Base-by-base conservation (phyloP, 2,113 vertebrate genomes). In the Mus pahari region DNA sequence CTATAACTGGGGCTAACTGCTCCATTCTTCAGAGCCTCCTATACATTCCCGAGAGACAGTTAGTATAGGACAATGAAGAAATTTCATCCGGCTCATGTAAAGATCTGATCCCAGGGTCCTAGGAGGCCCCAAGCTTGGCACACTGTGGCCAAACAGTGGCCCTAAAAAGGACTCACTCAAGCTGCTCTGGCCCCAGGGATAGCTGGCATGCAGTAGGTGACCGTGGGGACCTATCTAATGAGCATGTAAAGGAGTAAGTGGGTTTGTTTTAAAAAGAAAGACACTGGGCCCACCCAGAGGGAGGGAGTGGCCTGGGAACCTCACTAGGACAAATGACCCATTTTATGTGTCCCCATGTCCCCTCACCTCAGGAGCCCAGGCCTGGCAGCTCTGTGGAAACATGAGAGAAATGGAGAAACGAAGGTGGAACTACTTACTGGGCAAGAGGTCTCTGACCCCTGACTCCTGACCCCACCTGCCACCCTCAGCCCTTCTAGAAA, bases 381-480 rank as follows among this genome's bases (percentile, higher is more conserved):
- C 81, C 75, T 42, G 0, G 58, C 22, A 24, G 66, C 13, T 10
- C 17, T 48, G 60, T 68, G 12, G 68, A 96, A 94, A 77, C 4
- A 42, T 5, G 55, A 58, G 31, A 55, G 36, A 1, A 60, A 86
- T 19, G 84, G 50, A 97, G 92, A 97, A 97, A 89, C 24, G 92
- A 97, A 97, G 97, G 93, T 2, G 33, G 91, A 97, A 95, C 83
- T 75, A 70, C 39, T 64, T 75, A 70, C 39, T 64, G 14, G 22
- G 14, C 7, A 22, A 22, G n/a, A 1, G 0, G 20, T 48, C 64
- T 62, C 88, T 39, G 66, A 33, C 66, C 66, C 14, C 71, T 73
- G 60, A 45, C 91, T 82, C 31, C 16, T 7, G 62, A 24, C 16
- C 58, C 78, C 90, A 66, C 66, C 81, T 28, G 45, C 74, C 71